phyloP scores from a whole-genome alignment of 2,797 vertebrate species.

The Manis pentadactyla region DNA sequence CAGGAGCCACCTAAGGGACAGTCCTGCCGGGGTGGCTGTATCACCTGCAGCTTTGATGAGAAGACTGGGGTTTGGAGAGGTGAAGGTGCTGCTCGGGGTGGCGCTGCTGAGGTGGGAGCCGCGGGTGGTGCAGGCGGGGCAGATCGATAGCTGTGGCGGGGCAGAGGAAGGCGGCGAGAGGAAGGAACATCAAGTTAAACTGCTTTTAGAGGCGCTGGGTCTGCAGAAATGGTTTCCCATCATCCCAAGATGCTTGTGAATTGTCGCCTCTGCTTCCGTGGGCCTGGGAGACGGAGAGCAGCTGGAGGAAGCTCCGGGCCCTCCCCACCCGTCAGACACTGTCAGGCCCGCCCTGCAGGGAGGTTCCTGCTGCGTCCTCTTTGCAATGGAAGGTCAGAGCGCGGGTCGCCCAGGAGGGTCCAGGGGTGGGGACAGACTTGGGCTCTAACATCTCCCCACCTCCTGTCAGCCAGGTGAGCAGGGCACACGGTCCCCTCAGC shows the following conservation, averaged over 20 bases:
- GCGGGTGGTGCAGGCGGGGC: accelerated
- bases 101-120: neutral
- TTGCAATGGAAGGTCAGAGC: neutral
- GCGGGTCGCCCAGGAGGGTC: neutral
- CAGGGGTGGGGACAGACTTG: neutral
- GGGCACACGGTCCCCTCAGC: neutral
- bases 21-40: accelerated
- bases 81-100: accelerated
- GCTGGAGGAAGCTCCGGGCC: neutral
- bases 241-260: neutral
- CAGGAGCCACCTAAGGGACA: too few species aligned
- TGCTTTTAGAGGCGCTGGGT: neutral
- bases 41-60: too few species aligned
- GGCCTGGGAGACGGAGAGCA: accelerated
- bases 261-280: neutral
- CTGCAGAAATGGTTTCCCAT: neutral
- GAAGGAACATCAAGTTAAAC: neutral
- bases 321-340: neutral
- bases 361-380: accelerated
- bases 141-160: neutral
- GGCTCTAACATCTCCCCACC: accelerated
- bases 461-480: neutral
- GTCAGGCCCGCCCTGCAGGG: neutral
- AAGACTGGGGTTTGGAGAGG: accelerated
- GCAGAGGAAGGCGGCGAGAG: neutral